Conservation (phyloP, 1,140 invertebrate genomes). For the Mamestra configurata region DNA sequence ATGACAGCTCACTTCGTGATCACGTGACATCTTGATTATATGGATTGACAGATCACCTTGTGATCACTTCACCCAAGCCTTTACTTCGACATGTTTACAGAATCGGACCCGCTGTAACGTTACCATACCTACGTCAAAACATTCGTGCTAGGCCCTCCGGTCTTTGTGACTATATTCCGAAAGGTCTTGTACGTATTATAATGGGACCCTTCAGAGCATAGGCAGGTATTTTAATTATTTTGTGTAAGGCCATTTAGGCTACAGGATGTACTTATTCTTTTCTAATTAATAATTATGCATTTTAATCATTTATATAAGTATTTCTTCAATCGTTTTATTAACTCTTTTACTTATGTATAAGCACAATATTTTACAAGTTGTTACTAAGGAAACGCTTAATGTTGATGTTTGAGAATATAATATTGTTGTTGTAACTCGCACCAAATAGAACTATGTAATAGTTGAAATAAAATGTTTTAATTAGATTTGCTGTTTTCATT, state of each 20-base stretch:
- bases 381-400: constrained; percentile 37
- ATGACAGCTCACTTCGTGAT: too few relatives aligned
- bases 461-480: constrained; percentile 49
- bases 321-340: background rate
- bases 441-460: constrained; percentile 51
- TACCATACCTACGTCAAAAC: too few relatives aligned
- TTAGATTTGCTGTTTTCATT: background rate
- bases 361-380: constrained; percentile 38
- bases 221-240: too few relatives aligned
- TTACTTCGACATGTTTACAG: too few relatives aligned
- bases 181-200: too few relatives aligned
- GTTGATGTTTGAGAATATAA: constrained; percentile 40
- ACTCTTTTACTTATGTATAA: constrained; percentile 16
- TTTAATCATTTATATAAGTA: constrained; percentile 16
- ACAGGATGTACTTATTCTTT: constrained; percentile 1
- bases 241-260: background rate
- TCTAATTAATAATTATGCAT: background rate
- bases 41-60: too few relatives aligned
- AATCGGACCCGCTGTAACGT: too few relatives aligned
- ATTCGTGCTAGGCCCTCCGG: too few relatives aligned
- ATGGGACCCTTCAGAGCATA: too few relatives aligned
- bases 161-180: too few relatives aligned
- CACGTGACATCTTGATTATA: too few relatives aligned
- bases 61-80: too few relatives aligned
- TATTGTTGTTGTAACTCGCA: constrained; percentile 49